Evolutionary conservation across 2,113 vertebrate species (phyloP).

Genomic region (Lagenorhynchus albirostris): DNA sequence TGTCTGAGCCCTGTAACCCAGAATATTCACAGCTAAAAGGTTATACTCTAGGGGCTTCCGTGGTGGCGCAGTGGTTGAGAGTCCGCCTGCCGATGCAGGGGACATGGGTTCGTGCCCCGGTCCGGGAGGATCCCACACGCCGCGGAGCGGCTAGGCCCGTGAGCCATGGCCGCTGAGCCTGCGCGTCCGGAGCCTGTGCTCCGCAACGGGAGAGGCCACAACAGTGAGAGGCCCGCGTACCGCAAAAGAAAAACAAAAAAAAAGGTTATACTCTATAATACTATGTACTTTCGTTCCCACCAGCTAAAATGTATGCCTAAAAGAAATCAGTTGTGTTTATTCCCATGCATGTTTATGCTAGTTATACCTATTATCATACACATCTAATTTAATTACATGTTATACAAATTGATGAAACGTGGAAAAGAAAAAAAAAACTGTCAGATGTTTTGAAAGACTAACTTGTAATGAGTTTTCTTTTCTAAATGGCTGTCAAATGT

Average conservation of each 20-base stretch:
- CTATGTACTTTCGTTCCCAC: not conserved
- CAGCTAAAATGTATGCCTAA: not conserved
- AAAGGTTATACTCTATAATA: not conserved
- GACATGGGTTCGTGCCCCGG: too few relatives aligned
- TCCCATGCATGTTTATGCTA: not conserved
- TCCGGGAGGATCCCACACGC: too few relatives aligned
- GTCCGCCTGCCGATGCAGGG: too few relatives aligned
- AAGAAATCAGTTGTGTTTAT: not conserved
- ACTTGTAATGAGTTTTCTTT: not conserved
- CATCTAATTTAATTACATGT: not conserved
- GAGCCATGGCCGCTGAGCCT: too few relatives aligned
- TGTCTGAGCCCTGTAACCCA: not conserved
- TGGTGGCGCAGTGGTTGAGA: too few relatives aligned
- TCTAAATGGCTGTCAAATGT: conserved; percentile 30
- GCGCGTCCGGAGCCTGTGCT: too few relatives aligned
- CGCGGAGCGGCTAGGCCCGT: too few relatives aligned
- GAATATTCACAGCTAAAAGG: not conserved
- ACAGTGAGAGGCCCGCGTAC: too few relatives aligned
- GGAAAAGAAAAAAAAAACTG: not conserved
- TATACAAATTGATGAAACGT: not conserved
- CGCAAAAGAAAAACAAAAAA: too few relatives aligned
- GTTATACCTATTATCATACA: not conserved
- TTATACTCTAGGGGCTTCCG: too few relatives aligned
- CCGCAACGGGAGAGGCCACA: too few relatives aligned
- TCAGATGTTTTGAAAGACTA: conserved; percentile 31